phyloP scores from a whole-genome alignment of 2,113 vertebrate genomes.

The Ovis canadensis region DNA sequence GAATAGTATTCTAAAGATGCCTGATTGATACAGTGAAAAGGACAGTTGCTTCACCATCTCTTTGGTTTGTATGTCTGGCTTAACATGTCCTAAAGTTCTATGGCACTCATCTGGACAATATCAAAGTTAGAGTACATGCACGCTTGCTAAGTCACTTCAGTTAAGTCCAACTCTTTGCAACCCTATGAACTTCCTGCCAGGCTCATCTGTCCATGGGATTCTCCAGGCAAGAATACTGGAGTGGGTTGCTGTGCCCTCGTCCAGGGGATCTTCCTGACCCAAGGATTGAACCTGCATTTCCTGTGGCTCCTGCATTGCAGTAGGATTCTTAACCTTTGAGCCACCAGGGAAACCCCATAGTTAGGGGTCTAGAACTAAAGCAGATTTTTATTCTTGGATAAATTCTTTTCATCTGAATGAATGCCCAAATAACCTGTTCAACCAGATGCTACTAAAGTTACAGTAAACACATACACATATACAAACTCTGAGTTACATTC shows the following conservation, averaged over 20 bases:
- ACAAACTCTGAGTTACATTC: not conserved
- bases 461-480: not conserved
- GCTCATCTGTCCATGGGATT: not conserved
- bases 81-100: not conserved
- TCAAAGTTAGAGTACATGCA: not conserved
- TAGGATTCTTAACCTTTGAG: not conserved
- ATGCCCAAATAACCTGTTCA: not conserved
- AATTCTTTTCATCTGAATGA: constrained; percentile 12
- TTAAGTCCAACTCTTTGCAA: not conserved
- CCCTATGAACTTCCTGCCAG: not conserved
- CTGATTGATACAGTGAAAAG: not conserved
- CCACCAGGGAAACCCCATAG: not conserved
- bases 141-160: not conserved
- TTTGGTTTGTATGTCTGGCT: constrained; percentile 1
- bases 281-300: not conserved
- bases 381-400: not conserved
- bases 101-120: not conserved
- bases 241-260: not conserved
- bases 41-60: not conserved
- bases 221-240: not conserved
- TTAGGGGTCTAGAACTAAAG: not conserved
- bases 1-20: not conserved
- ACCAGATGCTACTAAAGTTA: not conserved
- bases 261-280: not conserved
- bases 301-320: not conserved